These are phyloP conservation scores for Polydrusus cervinus DNA, from an alignment of 2,888 invertebrate species.

Conservation along the genomic window DNA sequence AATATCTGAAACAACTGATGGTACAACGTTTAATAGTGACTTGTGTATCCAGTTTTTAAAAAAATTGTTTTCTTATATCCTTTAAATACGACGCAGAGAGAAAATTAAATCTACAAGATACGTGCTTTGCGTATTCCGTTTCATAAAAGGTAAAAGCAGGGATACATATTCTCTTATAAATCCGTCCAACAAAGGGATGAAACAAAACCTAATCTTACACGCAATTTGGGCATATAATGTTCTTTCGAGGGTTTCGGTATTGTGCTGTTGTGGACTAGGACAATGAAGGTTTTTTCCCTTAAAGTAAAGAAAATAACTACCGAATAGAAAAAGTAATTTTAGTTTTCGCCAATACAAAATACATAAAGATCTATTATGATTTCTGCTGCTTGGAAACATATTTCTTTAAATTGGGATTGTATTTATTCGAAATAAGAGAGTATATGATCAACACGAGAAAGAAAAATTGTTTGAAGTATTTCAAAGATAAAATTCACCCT, in stretches of 20 bases:
- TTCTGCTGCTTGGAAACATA: too few relatives aligned
- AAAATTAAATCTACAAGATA: neutral
- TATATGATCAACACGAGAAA: too few relatives aligned
- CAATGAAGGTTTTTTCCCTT: neutral
- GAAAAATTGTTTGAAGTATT: too few relatives aligned
- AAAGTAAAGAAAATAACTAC: neutral
- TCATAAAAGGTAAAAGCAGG: neutral
- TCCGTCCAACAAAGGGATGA: neutral
- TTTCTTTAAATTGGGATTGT: too few relatives aligned
- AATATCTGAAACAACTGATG: too few relatives aligned
- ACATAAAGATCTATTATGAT: too few relatives aligned
- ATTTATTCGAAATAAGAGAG: too few relatives aligned
- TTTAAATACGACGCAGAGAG: neutral
- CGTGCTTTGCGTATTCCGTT: neutral
- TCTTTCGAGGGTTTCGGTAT: neutral
- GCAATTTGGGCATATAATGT: neutral
- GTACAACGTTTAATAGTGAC: too few relatives aligned
- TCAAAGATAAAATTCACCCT: too few relatives aligned
- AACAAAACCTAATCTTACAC: constrained; percentile 2
- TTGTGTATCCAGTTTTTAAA: too few relatives aligned
- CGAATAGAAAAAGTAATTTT: neutral
- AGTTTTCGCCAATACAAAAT: too few relatives aligned
- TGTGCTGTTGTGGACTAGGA: neutral
- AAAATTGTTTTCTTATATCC: too few relatives aligned
- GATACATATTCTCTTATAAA: neutral